A percentile compares a stretch with the other conserved stretches of the same genome.
These are phyloP conservation scores for Ageneiosus marmoratus DNA, from an alignment of 2,113 vertebrate species.

Conservation along the genomic window DNA sequence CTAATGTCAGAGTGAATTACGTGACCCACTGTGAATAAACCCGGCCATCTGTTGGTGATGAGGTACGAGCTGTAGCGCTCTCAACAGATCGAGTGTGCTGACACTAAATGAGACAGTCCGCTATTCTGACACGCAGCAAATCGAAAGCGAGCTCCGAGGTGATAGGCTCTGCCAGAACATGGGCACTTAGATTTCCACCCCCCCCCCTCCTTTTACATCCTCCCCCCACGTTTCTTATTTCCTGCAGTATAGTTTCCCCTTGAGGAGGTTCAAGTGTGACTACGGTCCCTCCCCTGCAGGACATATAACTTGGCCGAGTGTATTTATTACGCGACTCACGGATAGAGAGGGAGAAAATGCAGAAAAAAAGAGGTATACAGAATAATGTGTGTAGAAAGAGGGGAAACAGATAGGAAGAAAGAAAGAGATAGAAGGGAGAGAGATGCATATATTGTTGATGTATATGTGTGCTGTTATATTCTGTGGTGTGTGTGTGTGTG, in stretches of 20 bases:
- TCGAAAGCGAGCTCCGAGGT: constrained; percentile 32
- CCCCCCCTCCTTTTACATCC: constrained; percentile 13
- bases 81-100: constrained; percentile 15
- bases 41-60: constrained; percentile 41
- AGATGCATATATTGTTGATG: constrained; percentile 24
- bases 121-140: constrained; percentile 26
- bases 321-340: constrained; percentile 56
- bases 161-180: constrained; percentile 40
- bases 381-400: constrained; percentile 26
- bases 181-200: constrained; percentile 14
- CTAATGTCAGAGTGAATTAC: constrained; percentile 33
- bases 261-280: constrained; percentile 45
- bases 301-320: constrained; percentile 56
- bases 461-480: constrained; percentile 29
- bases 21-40: constrained; percentile 28
- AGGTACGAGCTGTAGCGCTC: constrained; percentile 25
- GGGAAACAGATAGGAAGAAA: constrained; percentile 14
- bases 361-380: constrained; percentile 34
- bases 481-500: not conserved
- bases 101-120: constrained; percentile 43
- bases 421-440: constrained; percentile 26
- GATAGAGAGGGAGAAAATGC: constrained; percentile 20
- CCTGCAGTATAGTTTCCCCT: constrained; percentile 35
- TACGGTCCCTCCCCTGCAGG: constrained; percentile 53
- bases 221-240: constrained; percentile 44